Evolutionary conservation across 2,113 vertebrate species (phyloP).

Genomic region (Syrrhaptes paradoxus): DNA sequence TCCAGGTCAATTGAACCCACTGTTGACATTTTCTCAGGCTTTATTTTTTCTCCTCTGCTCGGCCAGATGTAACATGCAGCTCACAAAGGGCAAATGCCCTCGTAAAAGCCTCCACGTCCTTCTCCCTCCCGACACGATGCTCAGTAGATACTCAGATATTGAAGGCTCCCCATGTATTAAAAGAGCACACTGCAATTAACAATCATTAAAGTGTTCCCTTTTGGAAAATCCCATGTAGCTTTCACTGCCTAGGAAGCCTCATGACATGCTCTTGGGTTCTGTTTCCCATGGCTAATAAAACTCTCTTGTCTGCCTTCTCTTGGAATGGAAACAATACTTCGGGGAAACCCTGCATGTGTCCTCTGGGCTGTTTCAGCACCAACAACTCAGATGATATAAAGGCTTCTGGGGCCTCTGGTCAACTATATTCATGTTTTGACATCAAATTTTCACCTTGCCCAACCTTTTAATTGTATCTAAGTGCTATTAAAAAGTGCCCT

Average conservation of each 20-base stretch:
- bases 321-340: not conserved
- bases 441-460: not conserved
- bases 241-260: conserved; percentile 17
- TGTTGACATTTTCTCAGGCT: conserved; percentile 57
- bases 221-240: not conserved
- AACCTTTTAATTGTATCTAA: not conserved
- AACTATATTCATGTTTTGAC: not conserved
- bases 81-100: conserved; percentile 37
- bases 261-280: not conserved
- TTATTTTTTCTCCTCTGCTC: not conserved
- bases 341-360: not conserved
- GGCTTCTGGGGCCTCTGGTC: not conserved
- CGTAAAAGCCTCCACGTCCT: conserved; percentile 36
- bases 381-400: not conserved
- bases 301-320: not conserved
- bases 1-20: conserved; percentile 51
- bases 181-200: conserved; percentile 62
- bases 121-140: not conserved
- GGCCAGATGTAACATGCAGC: conserved; percentile 21
- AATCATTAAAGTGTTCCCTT: conserved; percentile 20
- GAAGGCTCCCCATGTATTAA: conserved; percentile 32
- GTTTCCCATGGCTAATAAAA: conserved; percentile 15
- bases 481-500: not conserved
- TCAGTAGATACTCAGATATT: conserved; percentile 13
- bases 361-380: not conserved